Conservation (phyloP, 37 sponge, comb jelly and placozoan species). For the Amphimedon queenslandica region DNA sequence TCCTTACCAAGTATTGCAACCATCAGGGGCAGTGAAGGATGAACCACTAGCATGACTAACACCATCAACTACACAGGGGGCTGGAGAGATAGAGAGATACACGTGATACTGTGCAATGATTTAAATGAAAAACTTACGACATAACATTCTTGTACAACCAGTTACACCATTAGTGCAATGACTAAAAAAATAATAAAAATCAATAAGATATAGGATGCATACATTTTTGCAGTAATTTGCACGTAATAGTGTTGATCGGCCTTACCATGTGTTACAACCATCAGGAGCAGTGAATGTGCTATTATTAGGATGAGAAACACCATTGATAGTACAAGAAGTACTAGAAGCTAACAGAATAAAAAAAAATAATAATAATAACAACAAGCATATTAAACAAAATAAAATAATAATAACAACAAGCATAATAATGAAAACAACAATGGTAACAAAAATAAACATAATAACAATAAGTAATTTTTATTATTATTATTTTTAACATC, state of each 20-base stretch:
- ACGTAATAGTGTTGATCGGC: not conserved
- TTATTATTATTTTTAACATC: no score
- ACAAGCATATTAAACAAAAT: no score
- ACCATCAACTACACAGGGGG: constrained; percentile 25
- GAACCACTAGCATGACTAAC: constrained; percentile 14
- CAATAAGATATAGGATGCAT: no score
- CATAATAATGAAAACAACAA: no score
- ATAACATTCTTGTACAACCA: constrained; percentile 14
- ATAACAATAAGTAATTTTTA: no score
- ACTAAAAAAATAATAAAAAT: no score
- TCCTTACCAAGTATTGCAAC: constrained; percentile 36
- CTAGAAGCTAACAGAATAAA: not conserved
- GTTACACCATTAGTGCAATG: constrained; percentile 7
- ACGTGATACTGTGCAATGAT: no score
- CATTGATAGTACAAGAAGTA: constrained; percentile 29
- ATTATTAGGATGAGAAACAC: constrained; percentile 8
- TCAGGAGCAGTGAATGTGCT: constrained; percentile 24
- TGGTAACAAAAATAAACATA: no score
- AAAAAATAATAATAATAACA: no score
- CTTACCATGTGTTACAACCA: constrained; percentile 42
- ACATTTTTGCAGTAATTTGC: no score
- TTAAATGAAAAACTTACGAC: constrained; percentile 1
- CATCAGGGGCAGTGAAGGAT: constrained; percentile 25
- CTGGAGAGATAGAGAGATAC: not conserved
- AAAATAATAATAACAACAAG: no score